A percentile compares a stretch with the other conserved stretches of the same genome.
Conservation (phyloP, 1,140 invertebrate genomes). For the Drosophila biarmipes region DNA sequence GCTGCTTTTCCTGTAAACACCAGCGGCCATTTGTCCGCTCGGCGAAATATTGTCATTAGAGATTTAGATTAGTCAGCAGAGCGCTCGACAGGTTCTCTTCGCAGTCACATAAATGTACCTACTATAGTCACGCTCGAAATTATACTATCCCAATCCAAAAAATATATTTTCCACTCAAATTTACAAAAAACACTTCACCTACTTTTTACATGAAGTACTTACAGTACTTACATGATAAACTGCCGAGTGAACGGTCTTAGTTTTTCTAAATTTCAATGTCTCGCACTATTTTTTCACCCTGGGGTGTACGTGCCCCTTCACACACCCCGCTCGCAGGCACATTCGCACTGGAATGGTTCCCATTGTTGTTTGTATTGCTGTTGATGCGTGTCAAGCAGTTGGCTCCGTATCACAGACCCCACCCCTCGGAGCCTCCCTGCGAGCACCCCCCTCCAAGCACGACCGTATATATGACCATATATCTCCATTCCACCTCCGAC, state of each 20-base stretch:
- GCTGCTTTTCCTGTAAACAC: neutral
- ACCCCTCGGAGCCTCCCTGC: constrained; percentile 2
- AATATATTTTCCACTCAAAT: neutral
- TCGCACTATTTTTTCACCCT: constrained; percentile 9
- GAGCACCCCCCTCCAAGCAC: neutral
- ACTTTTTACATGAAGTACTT: too few species aligned
- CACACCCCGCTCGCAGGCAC: neutral
- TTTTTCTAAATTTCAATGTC: too few species aligned
- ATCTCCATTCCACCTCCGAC: constrained; percentile 8
- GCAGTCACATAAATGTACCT: constrained; percentile 4
- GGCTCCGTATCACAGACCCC: constrained; percentile 6
- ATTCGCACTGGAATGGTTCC: constrained; percentile 10
- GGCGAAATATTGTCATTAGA: constrained; percentile 39
- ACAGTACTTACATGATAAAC: too few species aligned
- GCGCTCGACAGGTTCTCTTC: constrained; percentile 53
- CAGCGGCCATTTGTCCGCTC: neutral
- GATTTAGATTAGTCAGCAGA: constrained; percentile 56
- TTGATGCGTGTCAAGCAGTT: constrained; percentile 25
- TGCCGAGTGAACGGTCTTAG: too few species aligned
- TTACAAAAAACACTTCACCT: too few species aligned
- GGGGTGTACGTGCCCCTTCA: neutral
- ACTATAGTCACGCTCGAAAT: too few species aligned
- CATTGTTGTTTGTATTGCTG: constrained; percentile 25
- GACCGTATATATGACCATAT: neutral
- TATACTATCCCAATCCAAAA: too few species aligned